Evolutionary conservation across 2,113 vertebrate species (phyloP).

Genomic region (Hypanus sabinus): DNA sequence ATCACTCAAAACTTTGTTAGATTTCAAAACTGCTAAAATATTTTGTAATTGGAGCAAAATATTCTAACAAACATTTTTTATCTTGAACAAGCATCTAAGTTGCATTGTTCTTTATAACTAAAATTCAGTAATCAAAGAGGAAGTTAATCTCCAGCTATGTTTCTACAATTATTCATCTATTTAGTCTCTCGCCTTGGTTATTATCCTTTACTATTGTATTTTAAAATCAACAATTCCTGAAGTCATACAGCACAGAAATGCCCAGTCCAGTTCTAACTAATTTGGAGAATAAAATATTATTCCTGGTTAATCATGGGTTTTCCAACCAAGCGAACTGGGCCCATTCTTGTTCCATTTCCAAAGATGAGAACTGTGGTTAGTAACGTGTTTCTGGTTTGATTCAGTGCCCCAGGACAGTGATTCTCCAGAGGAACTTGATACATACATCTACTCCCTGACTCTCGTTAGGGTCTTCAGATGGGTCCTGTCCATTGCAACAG

Average conservation of each 20-base stretch:
- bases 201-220: neutral
- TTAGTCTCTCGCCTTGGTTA: neutral
- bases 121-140: neutral
- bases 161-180: neutral
- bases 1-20: neutral
- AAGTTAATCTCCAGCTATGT: too few species aligned
- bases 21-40: neutral
- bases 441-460: too few species aligned
- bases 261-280: neutral
- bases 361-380: too few species aligned
- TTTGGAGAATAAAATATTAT: neutral
- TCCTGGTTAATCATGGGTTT: neutral
- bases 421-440: too few species aligned
- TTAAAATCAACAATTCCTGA: neutral
- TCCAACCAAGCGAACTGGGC: too few species aligned
- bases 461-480: too few species aligned
- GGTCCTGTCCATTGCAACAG: too few species aligned
- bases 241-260: too few species aligned
- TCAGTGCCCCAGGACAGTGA: too few species aligned
- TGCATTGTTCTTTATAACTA: neutral
- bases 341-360: too few species aligned
- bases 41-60: constrained; percentile 1
- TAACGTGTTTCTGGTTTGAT: too few species aligned
- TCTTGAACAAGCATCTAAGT: neutral
- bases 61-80: neutral